These are phyloP conservation scores for Hemicrepidius hirtus DNA, from an alignment of 2,888 invertebrate genomes.

Conservation along the genomic window DNA sequence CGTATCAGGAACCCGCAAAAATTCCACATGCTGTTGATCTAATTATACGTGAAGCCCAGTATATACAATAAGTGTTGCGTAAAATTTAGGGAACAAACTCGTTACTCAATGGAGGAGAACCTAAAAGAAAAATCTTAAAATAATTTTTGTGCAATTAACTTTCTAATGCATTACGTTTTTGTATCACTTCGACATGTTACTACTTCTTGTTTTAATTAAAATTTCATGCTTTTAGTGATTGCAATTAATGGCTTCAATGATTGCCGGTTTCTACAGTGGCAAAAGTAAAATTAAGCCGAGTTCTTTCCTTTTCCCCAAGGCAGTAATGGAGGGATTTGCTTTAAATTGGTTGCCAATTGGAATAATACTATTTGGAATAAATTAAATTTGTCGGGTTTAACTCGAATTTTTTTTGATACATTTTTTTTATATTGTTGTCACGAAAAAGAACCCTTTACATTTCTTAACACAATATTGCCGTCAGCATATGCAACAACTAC, in stretches of 20 bases:
- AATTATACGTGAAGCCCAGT: constrained; percentile 4
- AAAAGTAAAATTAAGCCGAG: constrained; percentile 8
- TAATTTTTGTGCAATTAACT: constrained; percentile 19
- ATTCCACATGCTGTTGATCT: background rate
- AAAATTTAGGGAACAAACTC: constrained; percentile 1
- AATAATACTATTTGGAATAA: too few species aligned
- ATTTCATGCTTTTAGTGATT: constrained; percentile 18
- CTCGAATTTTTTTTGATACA: too few species aligned
- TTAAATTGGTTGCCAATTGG: background rate
- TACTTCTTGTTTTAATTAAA: constrained; percentile 18
- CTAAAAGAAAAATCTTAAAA: background rate
- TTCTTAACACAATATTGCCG: too few species aligned
- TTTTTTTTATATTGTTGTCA: too few species aligned
- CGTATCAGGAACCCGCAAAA: background rate
- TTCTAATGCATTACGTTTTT: constrained; percentile 15
- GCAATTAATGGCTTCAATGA: constrained; percentile 12
- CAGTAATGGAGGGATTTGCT: background rate
- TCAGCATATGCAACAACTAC: too few species aligned
- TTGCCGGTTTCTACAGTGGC: constrained; percentile 3
- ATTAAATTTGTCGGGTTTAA: too few species aligned
- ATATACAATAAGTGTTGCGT: constrained; percentile 3
- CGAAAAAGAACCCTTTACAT: too few species aligned
- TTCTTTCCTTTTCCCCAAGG: constrained; percentile 4
- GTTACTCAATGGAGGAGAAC: background rate
- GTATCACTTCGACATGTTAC: background rate